Percentiles rank a stretch among this genome's conserved stretches.
These are phyloP conservation scores for Decapterus maruadsi DNA, from an alignment of 2,797 vertebrate species.

Conservation along the genomic window DNA sequence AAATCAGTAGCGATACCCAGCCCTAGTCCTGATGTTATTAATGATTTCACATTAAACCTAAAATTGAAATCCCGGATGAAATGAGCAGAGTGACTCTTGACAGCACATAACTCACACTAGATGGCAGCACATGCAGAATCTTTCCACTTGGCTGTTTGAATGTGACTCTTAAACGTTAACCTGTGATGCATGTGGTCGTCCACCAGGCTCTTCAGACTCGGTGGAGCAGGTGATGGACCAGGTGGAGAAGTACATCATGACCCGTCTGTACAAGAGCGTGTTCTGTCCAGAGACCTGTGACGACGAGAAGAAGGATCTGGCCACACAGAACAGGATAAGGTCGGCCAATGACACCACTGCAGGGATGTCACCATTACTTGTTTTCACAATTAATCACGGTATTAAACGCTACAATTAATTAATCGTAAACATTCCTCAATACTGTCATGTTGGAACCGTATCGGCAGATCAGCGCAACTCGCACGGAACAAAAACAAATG, in stretches of 20 bases:
- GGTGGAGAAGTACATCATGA: constrained; percentile 98
- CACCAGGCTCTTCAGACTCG: constrained; percentile 91
- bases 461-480: no score
- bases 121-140: constrained; percentile 21
- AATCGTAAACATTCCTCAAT: no score
- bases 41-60: not conserved
- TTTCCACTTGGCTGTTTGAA: not conserved
- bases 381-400: no score
- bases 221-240: constrained; percentile 97
- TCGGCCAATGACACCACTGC: constrained; percentile 52
- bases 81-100: no score
- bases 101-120: not conserved
- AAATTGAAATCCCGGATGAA: not conserved
- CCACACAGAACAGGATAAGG: constrained; percentile 94
- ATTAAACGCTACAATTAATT: no score
- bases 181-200: not conserved
- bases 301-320: constrained; percentile 96
- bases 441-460: no score
- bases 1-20: no score
- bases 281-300: constrained; percentile 98
- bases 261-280: constrained; percentile 95
- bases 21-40: not conserved
- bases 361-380: no score
- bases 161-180: not conserved
- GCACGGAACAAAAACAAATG: no score